These are phyloP conservation scores for Drosophila mayaguana DNA, from an alignment of 2,888 invertebrate species.

Conservation along the genomic window DNA sequence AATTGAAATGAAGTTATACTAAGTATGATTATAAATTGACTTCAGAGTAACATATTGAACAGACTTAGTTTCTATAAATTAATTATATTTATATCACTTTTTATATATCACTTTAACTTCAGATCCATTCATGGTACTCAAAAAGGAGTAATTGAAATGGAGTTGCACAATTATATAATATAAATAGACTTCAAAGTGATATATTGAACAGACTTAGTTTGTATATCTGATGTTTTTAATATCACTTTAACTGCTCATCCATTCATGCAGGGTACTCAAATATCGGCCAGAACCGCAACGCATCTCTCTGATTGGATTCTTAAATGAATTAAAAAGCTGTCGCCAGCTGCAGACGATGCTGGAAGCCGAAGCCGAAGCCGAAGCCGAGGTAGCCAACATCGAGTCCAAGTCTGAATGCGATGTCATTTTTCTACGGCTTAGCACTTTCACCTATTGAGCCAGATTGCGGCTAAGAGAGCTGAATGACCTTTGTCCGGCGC, in stretches of 20 bases:
- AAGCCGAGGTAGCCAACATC: neutral
- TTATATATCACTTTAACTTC: too few species aligned
- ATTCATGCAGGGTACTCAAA: neutral
- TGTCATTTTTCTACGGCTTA: conserved; percentile 59
- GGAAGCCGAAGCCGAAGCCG: neutral
- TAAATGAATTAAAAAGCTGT: conserved; percentile 23
- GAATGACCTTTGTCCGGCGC: conserved; percentile 17
- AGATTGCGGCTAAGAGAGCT: conserved; percentile 19
- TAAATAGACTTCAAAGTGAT: too few species aligned
- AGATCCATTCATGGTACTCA: too few species aligned
- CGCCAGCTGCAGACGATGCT: neutral
- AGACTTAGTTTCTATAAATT: too few species aligned
- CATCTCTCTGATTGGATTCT: neutral
- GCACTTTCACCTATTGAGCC: conserved; percentile 70
- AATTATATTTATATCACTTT: too few species aligned
- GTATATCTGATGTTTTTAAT: too few species aligned
- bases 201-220: too few species aligned
- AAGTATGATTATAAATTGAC: too few species aligned
- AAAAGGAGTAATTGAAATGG: too few species aligned
- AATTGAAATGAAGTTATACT: too few species aligned
- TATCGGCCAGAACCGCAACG: neutral
- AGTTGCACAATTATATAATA: too few species aligned
- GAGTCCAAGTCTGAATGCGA: conserved; percentile 6
- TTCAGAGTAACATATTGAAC: too few species aligned
- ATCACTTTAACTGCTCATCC: neutral